Evolutionary conservation across 2,113 vertebrate genomes (phyloP), one percentile per base, ranked within the genome.

Genomic region (Pachyramphus minor): DNA sequence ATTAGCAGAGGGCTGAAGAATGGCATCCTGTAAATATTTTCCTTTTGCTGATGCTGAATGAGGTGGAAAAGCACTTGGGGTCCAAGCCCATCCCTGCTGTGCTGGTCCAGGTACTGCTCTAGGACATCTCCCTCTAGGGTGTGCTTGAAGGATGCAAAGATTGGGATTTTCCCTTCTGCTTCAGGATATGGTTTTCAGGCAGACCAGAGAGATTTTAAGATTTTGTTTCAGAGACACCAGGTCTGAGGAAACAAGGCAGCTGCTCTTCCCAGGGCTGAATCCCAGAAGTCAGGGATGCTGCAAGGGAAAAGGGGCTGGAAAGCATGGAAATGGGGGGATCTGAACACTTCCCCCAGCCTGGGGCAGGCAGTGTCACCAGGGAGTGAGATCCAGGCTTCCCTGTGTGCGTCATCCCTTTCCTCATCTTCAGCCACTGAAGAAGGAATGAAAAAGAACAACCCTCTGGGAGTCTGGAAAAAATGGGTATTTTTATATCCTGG

Each of bases 1-100:
- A 84, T 17, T 39, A 94, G 90, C 89, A 75, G 15, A 35, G 95
- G 62, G 71, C 77, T 79, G 89, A 73, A 87, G 84, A 89, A 93
- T 13, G 47, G 84, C 90, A 91, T 50, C 73, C 84, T 72, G 84
- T 58, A 93, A 85, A 42, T 88, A 90, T 89, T 94, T 96, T 69
- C 96, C 71, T 93, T 94, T 80, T 59, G 44, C 80, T 53, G 69
- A 56, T 67, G 59, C 81, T 52, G 60, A 10, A 18, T 7, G 79
- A 89, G 64, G 87, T 89, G 64, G 66, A 74, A 73, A 77, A 92
- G 49, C 71, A 64, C 76, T 84, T 2, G 33, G 25, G 47, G 76
- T 8, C 23, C 37, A 5, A 47, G 22, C 2, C 9, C 2, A 6
- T 30, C 22, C 18, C n/a, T 58, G 45, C 31, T 33, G 33, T 4